Base-by-base conservation (phyloP, 2,113 vertebrate species). In the Mugil cephalus region DNA sequence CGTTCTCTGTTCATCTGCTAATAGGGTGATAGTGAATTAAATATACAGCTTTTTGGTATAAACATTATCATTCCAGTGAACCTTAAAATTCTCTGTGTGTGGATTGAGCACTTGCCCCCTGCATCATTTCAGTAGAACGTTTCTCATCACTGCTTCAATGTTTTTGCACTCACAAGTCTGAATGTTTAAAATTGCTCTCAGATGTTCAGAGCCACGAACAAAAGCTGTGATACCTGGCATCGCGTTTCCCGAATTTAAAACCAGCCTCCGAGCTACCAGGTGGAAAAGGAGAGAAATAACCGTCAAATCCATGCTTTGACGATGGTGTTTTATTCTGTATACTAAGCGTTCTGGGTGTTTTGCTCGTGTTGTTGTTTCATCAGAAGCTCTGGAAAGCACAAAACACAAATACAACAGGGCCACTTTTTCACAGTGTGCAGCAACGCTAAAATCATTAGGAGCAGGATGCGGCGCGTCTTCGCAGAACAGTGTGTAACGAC, bases 391-490 rank as follows among this genome's bases (percentile, higher is more conserved):
- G 63, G 35, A 59, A 69, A 52, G 48, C 42, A 4, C 19, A 47
- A 58, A 70, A 70, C 43, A 51, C 13, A 60, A 69, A 71, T 72
- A 60, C 43, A 78, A 35, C 54, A 62, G 69, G 46, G 54, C 69
- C 36, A 53, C 69, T 47, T 46, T 14, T 30, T 10, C 70, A 74
- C 59, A 58, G 58, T 39, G 39, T 4, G 46, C 47, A 35, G 55
- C 54, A 30, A 58, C 46, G 48, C 59, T 73, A 15, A 62, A 74
- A 70, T 58, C 21, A 58, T 36, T 36, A 58, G 43, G 39, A 74
- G 61, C 70, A 75, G 62, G 24, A 72, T 58, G 53, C 54, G 39
- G 12, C 24, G 15, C 21, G 34, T 42, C 73, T 70, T 50, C 64
- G 69, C 40, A 68, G 21, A 56, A 71, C 47, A 61, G 47, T 30